Evolutionary conservation across 2,797 vertebrate genomes (phyloP), one percentile per base, ranked within the genome.

Genomic region (Pantherophis vulpinus): DNA sequence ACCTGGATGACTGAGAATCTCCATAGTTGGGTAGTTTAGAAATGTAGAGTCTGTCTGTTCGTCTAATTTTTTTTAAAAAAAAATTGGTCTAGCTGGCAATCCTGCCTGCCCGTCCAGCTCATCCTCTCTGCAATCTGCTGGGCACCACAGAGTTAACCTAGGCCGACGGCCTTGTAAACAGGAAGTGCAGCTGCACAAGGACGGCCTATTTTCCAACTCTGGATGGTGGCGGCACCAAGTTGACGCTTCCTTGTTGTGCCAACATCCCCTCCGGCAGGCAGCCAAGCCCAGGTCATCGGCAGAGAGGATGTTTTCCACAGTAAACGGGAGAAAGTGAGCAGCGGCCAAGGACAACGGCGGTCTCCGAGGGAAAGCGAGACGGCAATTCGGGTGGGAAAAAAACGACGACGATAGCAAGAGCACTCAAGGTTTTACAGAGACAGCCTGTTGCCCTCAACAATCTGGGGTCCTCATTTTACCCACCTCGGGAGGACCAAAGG

Each of bases 231-330:
- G 91, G 91, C 93, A 94, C 91, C 91, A 94, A 92, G 91, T 54
- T 92, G 93, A 92, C 91, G 93, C 93, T 94, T 89, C 79, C 91
- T 90, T 0, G 3, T 91, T 92, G 91, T 90, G 93, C 93, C 92
- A 93, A 88, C 94, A 89, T 93, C 63, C 91, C 90, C 87, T 70
- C 6, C 90, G 91, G 91, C 91, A 12, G 87, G 4, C 32, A 1
- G 91, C 93, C 91, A 91, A 66, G 92, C 95, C 94, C 87, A 61
- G 96, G 90, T 96, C 95, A 51, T 92, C n/a, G 23, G 37, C 87
- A 10, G 29, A 56, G 88, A 89, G 92, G 92, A 94, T 91, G 90
- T 94, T 94, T 94, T 94, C 37, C 91, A 90, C 91, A 27, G 79
- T 1, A 1, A 87, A 13, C 55, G 13, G 88, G 47, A 90, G 91